Percentiles rank a stretch among this genome's conserved stretches.
Evolutionary conservation across 1,140 invertebrate species (phyloP).

Genomic region (Aphelenchoides besseyi): DNA sequence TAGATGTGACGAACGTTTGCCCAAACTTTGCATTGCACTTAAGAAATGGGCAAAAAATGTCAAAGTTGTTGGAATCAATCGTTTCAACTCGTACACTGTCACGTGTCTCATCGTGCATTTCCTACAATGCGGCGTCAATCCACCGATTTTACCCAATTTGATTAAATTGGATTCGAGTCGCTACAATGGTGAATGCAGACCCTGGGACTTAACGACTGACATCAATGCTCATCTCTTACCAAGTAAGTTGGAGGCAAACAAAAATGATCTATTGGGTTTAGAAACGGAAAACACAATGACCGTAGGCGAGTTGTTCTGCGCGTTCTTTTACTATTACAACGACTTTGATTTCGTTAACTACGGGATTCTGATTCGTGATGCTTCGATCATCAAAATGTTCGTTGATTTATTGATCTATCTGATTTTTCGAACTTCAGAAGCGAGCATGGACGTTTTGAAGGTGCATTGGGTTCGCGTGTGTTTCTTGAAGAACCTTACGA

Average conservation of each 20-base stretch:
- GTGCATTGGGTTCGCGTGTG: slow-evolving; percentile 33
- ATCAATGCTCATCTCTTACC: background rate
- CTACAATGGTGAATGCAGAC: slow-evolving; percentile 32
- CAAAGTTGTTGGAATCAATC: slow-evolving; percentile 22
- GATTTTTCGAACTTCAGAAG: slow-evolving; percentile 25
- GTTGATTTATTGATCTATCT: background rate
- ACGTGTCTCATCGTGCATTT: slow-evolving; percentile 92
- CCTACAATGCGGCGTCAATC: slow-evolving; percentile 76
- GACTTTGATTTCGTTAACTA: slow-evolving; percentile 71
- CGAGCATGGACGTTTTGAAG: slow-evolving; percentile 26
- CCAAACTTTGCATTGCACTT: slow-evolving; percentile 25
- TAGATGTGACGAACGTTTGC: slow-evolving; percentile 34
- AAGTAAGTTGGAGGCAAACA: background rate
- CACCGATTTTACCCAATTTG: slow-evolving; percentile 59
- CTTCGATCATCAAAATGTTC: slow-evolving; percentile 11
- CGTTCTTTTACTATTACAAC: slow-evolving; percentile 83
- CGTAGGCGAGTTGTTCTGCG: slow-evolving; percentile 81
- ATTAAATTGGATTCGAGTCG: slow-evolving; percentile 34
- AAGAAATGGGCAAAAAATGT: slow-evolving; percentile 37
- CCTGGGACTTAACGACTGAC: slow-evolving; percentile 27
- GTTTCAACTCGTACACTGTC: slow-evolving; percentile 66
- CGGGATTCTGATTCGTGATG: slow-evolving; percentile 68
- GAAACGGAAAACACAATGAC: slow-evolving; percentile 70
- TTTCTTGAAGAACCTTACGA: slow-evolving; percentile 81
- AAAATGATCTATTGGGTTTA: background rate